Evolutionary conservation across 2,797 vertebrate species (phyloP).

Genomic region (Argentina silus): DNA sequence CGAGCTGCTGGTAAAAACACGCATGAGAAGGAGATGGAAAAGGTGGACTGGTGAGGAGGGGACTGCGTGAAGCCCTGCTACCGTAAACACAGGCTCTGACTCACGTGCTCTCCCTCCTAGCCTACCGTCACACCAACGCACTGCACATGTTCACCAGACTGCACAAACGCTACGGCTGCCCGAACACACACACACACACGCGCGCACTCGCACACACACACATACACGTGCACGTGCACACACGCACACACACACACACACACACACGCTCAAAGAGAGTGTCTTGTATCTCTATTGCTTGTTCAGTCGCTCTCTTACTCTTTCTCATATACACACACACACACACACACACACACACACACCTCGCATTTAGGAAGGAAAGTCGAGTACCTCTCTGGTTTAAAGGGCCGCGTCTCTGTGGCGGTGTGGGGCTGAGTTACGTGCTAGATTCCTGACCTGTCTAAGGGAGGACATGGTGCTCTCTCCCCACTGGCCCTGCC

Average conservation of each 20-base stretch:
- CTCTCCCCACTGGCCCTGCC: constrained; percentile 80
- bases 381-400: constrained; percentile 67
- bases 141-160: constrained; percentile 43
- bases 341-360: constrained; percentile 48
- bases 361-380: constrained; percentile 51
- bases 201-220: constrained; percentile 14
- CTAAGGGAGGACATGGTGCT: constrained; percentile 66
- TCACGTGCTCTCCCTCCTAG: constrained; percentile 40
- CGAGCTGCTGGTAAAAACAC: constrained; percentile 16
- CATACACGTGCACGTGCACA: constrained; percentile 14
- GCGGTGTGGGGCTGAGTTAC: constrained; percentile 65
- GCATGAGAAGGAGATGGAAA: constrained; percentile 19
- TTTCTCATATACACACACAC: constrained; percentile 7
- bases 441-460: constrained; percentile 82
- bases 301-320: constrained; percentile 34
- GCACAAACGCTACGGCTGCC: constrained; percentile 30
- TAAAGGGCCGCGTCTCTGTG: constrained; percentile 44
- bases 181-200: neutral
- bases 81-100: constrained; percentile 46
- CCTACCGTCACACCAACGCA: constrained; percentile 48
- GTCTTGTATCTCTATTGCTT: neutral
- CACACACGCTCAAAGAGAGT: constrained; percentile 29
- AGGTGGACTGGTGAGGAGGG: constrained; percentile 33
- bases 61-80: constrained; percentile 37
- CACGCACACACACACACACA: constrained; percentile 7